Evolutionary conservation across 64 coral and sea anemone species (phyloP), one percentile per base, ranked within the genome.

Genomic region (Actinia tenebrosa): DNA sequence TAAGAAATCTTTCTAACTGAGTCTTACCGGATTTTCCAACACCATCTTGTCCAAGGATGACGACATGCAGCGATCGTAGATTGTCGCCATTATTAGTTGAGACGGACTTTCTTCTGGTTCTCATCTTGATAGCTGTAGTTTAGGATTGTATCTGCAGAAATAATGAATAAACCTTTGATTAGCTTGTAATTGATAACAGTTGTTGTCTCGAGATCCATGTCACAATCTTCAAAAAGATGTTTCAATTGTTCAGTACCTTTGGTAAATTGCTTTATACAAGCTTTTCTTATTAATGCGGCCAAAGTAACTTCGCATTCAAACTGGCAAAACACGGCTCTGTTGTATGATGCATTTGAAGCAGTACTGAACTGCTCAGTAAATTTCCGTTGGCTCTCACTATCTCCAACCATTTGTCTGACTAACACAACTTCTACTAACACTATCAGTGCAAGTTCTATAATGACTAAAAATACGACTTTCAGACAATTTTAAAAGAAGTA

Each of bases 21-120:
- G 56, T 85, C 83, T 59, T 85, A 85, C 83, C 83, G 9, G 83
- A 85, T 85, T 85, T 85, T 17, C 83, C 83, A 64, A 85, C 83
- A n/a, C 83, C 83, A 27, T 85, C 83, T 43, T 85, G 83, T 7
- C 83, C 83, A 17, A 85, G 83, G 6, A 85, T 64, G 10, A 85
- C 83, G 14, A 85, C 83, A 37, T 64, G 53, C 1, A 85, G 83
- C 54, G 83, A 85, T 44, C 83, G 83, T 64, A 85, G 54, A 54
- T 85, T 85, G 55, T 85, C 83, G 5, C 79, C 79, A 62, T 85
- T 85, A 85, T 85, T 85, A 20, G 25, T 59, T 2, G 53, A 43
- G 10, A 85, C 54, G 20, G 54, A 61, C 45, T 85, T 85, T 20
- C 56, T 45, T 85, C 83, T 85, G 23, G 53, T 85, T 85, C 83